Evolutionary conservation across 2,888 invertebrate species (phyloP).

Genomic region (Noctuana brunneofusca): DNA sequence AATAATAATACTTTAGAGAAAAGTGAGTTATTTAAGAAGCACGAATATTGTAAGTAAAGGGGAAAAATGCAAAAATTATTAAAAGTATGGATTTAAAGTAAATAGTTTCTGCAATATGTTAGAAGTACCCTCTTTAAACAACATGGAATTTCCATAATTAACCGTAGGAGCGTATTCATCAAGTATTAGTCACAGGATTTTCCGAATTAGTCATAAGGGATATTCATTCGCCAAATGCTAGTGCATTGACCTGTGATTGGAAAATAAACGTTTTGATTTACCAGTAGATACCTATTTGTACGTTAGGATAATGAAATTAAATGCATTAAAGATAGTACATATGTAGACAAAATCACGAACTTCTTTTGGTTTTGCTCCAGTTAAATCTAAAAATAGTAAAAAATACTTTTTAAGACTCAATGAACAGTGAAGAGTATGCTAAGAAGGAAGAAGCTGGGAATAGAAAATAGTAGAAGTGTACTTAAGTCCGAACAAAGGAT

Average conservation of each 20-base stretch:
- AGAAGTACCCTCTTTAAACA: too few relatives aligned
- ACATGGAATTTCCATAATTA: background rate
- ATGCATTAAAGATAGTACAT: background rate
- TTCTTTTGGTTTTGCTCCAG: background rate
- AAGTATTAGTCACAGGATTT: conserved; percentile 7
- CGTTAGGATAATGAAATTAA: background rate
- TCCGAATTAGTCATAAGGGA: background rate
- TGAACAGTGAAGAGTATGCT: conserved; percentile 20
- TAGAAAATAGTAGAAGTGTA: conserved; percentile 26
- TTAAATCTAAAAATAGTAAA: background rate
- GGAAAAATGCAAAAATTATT: too few relatives aligned
- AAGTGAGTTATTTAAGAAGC: too few relatives aligned
- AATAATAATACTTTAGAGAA: too few relatives aligned
- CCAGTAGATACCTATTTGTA: too few relatives aligned
- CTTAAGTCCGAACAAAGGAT: conserved; percentile 26
- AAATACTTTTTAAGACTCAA: conserved; percentile 3
- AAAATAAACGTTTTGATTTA: too few relatives aligned
- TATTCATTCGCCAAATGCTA: background rate
- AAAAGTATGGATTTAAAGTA: too few relatives aligned
- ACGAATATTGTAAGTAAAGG: too few relatives aligned
- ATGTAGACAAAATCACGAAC: too few relatives aligned
- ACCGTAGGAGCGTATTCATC: background rate
- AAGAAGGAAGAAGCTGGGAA: conserved; percentile 12
- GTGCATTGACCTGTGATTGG: too few relatives aligned
- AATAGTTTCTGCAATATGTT: too few relatives aligned